A percentile compares a stretch with the other conserved stretches of the same genome.
phyloP scores from a whole-genome alignment of 35 echinoderm and acorn worm species.

The Apostichopus californicus region DNA sequence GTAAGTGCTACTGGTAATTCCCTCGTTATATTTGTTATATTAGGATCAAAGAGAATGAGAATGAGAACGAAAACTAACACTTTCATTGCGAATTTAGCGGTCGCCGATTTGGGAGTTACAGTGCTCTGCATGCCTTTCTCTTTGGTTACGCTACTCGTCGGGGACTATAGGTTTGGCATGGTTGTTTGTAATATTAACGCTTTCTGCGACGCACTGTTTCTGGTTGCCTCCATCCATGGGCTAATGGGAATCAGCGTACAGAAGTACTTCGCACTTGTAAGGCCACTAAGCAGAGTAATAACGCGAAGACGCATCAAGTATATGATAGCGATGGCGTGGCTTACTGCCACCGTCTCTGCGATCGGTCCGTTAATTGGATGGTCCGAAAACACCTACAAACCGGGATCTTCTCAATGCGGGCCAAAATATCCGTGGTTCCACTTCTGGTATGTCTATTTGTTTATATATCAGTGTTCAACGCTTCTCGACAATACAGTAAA shows the following conservation, averaged over 20 bases:
- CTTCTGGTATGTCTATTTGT: conserved; percentile 59
- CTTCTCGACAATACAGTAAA: conserved; percentile 65
- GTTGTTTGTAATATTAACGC: conserved; percentile 83
- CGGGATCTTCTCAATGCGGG: conserved; percentile 87
- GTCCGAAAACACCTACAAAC: conserved; percentile 86
- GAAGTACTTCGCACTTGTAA: conserved; percentile 88
- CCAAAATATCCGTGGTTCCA: conserved; percentile 84
- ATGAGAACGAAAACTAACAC: conserved; percentile 93
- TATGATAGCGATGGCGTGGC: conserved; percentile 80
- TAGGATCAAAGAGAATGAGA: conserved; percentile 63
- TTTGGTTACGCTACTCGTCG: conserved; percentile 63
- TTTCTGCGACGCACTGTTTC: conserved; percentile 81
- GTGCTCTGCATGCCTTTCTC: conserved; percentile 91
- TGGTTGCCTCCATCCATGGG: conserved; percentile 87
- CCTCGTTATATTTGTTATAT: conserved; percentile 68
- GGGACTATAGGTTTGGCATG: conserved; percentile 69
- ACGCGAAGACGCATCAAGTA: conserved; percentile 64
- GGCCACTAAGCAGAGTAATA: conserved; percentile 69
- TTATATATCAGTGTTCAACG: conserved; percentile 77
- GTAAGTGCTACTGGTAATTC: conserved; percentile 74
- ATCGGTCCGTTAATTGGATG: conserved; percentile 81
- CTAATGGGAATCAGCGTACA: conserved; percentile 89
- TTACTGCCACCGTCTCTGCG: conserved; percentile 59
- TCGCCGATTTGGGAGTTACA: conserved; percentile 86
- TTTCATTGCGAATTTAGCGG: conserved; percentile 83